These are phyloP conservation scores for Meloidogyne floridensis DNA, from an alignment of 1,140 invertebrate species.

Conservation along the genomic window DNA sequence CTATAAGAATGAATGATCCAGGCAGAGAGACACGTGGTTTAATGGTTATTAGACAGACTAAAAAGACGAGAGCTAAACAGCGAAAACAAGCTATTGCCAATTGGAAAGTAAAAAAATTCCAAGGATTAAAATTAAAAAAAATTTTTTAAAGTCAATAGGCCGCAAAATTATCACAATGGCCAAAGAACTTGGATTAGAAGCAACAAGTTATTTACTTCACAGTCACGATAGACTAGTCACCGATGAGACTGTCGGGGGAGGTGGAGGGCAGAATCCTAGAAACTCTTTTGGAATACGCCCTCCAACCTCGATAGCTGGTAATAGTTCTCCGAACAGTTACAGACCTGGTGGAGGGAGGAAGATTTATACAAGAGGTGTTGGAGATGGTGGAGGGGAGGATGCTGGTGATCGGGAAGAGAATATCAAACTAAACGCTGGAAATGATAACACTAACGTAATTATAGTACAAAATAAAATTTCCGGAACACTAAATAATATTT, in stretches of 20 bases:
- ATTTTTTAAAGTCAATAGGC: constrained; percentile 38
- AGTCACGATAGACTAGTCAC: constrained; percentile 47
- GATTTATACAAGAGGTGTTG: constrained; percentile 22
- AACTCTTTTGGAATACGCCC: constrained; percentile 27
- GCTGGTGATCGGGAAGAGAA: background rate
- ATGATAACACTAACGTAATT: background rate
- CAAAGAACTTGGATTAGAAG: constrained; percentile 43
- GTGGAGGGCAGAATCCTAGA: constrained; percentile 13
- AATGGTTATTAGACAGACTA: constrained; percentile 95
- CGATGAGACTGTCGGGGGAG: constrained; percentile 46
- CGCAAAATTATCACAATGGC: constrained; percentile 55
- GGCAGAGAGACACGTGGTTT: constrained; percentile 74
- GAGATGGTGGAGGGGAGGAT: background rate
- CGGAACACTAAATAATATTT: no score
- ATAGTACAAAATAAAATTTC: background rate
- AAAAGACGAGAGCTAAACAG: constrained; percentile 91
- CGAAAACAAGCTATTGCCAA: constrained; percentile 91
- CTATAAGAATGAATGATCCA: constrained; percentile 81
- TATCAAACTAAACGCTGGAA: background rate
- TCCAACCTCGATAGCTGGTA: constrained; percentile 19
- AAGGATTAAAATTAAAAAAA: background rate
- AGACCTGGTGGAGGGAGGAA: constrained; percentile 3
- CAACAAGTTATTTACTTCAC: constrained; percentile 50
- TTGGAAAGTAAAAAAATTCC: constrained; percentile 81
- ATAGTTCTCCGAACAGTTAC: background rate